These are phyloP conservation scores for Calyptommatus sinebrachiatus DNA, from an alignment of 2,113 vertebrate species.

Conservation along the genomic window DNA sequence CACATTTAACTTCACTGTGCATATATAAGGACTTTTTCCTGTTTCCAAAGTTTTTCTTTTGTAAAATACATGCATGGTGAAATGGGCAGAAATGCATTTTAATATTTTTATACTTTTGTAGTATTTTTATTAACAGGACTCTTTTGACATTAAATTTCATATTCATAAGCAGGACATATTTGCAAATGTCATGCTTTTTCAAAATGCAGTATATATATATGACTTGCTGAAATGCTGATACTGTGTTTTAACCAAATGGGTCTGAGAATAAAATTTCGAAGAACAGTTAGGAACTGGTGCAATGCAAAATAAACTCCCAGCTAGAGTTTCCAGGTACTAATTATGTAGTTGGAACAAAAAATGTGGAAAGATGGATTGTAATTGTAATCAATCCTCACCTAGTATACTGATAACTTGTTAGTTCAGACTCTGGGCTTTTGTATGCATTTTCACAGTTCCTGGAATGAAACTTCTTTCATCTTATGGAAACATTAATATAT, in stretches of 20 bases:
- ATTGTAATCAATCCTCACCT: neutral
- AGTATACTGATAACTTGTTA: neutral
- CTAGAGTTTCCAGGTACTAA: neutral
- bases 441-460: neutral
- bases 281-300: neutral
- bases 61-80: conserved; percentile 55
- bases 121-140: conserved; percentile 45
- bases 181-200: conserved; percentile 18
- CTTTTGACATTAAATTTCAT: conserved; percentile 39
- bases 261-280: neutral
- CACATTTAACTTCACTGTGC: conserved; percentile 30
- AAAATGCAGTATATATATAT: conserved; percentile 37
- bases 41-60: conserved; percentile 53
- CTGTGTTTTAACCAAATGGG: neutral
- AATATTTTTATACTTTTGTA: conserved; percentile 78
- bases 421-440: neutral
- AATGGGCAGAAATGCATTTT: conserved; percentile 55
- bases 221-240: conserved; percentile 18
- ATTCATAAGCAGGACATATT: conserved; percentile 39
- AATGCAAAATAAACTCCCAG: neutral
- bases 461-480: neutral
- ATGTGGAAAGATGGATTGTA: no score
- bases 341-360: neutral
- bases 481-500: neutral
- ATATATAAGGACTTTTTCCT: conserved; percentile 28